Base-by-base conservation (phyloP, 2,888 invertebrate genomes). In the Nematopogon swammerdamellus region DNA sequence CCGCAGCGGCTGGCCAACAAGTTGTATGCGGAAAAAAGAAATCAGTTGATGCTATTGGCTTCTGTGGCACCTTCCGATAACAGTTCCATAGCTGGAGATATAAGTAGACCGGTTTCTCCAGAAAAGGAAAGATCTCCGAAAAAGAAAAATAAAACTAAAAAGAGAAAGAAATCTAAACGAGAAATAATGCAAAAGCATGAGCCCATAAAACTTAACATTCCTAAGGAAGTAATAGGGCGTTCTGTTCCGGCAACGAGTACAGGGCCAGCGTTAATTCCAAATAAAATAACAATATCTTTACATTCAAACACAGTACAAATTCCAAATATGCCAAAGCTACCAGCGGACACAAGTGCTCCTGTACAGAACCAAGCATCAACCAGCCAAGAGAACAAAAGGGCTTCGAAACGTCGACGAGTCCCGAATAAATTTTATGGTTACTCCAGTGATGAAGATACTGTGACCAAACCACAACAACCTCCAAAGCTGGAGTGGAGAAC, bases 361-460 rank as follows among this genome's bases (percentile, higher is more conserved):
- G 3, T 14, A 14, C 36, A 36, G 14, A 36, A 36, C n/a, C 36
- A 14, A 14, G 64, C 64, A 49, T 80, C 10, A 83, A 83, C 58
- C 72, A 19, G 19, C 60, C 67, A 6, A 4, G 88, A 89, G 59
- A 85, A 70, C 17, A 89, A 87, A 61, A 80, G 92, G 36, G 85
- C 87, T 1, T 92, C 92, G 1, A 92, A 92, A 68, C 83, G 92
- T 52, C 82, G 90, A 59, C 73, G 92, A 43, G 87, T 92, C 20
- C 92, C 91, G 0, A 92, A 92, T 61, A 89, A 88, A 62, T 93
- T 93, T 65, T 93, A 92, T 63, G 93, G 92, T 0, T 92, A 92
- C 64, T 90, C 92, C 1, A 92, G 92, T 64, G 92, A 92, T 57
- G 92, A 92, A 59, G 92, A 92, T 54, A 73, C 71, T 17, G 85